These are phyloP conservation scores for Pagetopsis macropterus DNA, from an alignment of 2,797 vertebrate genomes.

Conservation along the genomic window DNA sequence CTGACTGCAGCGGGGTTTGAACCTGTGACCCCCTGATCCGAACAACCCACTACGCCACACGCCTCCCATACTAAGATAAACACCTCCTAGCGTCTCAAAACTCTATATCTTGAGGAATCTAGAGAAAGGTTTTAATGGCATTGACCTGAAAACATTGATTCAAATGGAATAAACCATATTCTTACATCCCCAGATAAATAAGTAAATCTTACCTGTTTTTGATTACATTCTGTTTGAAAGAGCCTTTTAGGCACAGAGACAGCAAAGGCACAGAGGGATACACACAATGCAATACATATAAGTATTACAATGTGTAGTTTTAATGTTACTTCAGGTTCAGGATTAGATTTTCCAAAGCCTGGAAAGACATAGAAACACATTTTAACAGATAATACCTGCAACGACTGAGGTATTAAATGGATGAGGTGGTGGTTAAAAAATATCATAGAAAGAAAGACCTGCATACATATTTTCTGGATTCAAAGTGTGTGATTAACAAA, in stretches of 20 bases:
- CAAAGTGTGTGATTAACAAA: background rate
- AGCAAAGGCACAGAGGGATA: accelerated
- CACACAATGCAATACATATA: accelerated
- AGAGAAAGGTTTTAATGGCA: background rate
- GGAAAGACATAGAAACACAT: constrained; percentile 9
- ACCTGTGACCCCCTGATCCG: no score
- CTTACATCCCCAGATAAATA: background rate
- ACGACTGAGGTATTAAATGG: background rate
- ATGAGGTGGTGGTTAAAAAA: background rate
- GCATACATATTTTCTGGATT: background rate
- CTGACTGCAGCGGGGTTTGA: no score
- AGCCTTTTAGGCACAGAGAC: accelerated
- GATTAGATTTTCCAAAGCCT: background rate
- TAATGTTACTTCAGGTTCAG: accelerated
- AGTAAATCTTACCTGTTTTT: constrained; percentile 31
- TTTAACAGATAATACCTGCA: background rate
- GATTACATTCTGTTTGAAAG: accelerated
- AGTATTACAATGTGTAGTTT: accelerated
- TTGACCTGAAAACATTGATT: background rate
- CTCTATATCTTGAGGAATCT: background rate
- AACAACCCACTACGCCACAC: no score
- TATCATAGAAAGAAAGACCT: background rate
- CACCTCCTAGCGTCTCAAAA: background rate
- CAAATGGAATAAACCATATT: background rate
- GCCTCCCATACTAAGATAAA: background rate